Conservation (phyloP, 37 sponge, comb jelly and placozoan species). For the Ianthella basta region DNA sequence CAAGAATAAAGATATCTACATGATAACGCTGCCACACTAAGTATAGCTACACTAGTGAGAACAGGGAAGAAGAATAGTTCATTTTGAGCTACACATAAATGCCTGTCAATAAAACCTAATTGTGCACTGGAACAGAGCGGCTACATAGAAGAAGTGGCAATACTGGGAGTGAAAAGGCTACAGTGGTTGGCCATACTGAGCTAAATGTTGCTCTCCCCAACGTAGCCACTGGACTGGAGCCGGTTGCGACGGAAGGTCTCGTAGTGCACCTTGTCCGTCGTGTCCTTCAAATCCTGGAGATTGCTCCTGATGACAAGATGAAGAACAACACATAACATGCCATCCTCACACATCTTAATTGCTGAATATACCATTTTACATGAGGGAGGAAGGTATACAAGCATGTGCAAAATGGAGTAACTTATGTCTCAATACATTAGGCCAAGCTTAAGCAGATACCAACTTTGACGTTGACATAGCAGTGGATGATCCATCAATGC, state of each 20-base stretch:
- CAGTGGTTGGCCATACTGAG: neutral
- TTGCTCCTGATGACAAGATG: conserved; percentile 68
- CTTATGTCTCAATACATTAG: neutral
- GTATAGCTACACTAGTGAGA: too few relatives aligned
- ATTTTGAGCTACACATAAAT: too few relatives aligned
- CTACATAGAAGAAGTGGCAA: too few relatives aligned
- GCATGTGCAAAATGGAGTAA: neutral
- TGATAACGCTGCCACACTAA: too few relatives aligned
- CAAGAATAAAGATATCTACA: too few relatives aligned
- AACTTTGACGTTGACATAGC: too few relatives aligned
- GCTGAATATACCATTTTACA: neutral
- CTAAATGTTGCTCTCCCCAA: conserved; percentile 79
- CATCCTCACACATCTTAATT: neutral
- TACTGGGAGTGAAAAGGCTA: too few relatives aligned
- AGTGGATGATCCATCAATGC: too few relatives aligned
- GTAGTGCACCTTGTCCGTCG: conserved; percentile 96
- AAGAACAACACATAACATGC: neutral
- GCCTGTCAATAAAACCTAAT: too few relatives aligned
- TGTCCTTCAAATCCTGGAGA: conserved; percentile 98
- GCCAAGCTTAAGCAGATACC: too few relatives aligned
- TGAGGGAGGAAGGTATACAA: neutral
- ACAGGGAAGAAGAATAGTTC: too few relatives aligned
- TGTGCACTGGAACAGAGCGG: too few relatives aligned
- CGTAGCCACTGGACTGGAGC: conserved; percentile 49
- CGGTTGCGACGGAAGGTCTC: conserved; percentile 90